Evolutionary conservation across 92 coral and sea anemone genomes (phyloP).

Genomic region (Zoanthus sociatus): DNA sequence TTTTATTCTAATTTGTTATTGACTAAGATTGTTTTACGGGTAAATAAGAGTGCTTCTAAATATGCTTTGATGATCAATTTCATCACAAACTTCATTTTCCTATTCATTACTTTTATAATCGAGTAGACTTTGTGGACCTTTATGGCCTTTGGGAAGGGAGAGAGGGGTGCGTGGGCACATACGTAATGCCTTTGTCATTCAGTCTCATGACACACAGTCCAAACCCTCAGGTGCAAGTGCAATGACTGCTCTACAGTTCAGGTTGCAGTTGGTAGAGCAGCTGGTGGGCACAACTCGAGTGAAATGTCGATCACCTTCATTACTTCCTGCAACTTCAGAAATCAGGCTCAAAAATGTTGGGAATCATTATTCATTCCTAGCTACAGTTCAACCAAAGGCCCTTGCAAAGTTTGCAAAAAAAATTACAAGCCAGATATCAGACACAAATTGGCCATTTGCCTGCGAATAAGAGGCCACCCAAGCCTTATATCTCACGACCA

Average conservation of each 20-base stretch:
- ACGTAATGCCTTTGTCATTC: conserved; percentile 58
- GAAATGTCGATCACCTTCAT: conserved; percentile 22
- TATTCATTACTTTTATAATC: too few relatives aligned
- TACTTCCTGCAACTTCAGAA: conserved; percentile 55
- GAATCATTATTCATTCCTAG: conserved; percentile 49
- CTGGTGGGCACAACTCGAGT: conserved; percentile 45
- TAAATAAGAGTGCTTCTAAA: too few relatives aligned
- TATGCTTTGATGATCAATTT: too few relatives aligned
- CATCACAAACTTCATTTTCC: too few relatives aligned
- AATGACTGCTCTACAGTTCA: conserved; percentile 50
- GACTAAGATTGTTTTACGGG: too few relatives aligned
- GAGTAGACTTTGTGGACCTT: too few relatives aligned
- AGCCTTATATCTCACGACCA: conserved; percentile 50
- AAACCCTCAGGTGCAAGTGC: conserved; percentile 39
- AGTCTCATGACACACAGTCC: conserved; percentile 55
- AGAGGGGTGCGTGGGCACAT: neutral
- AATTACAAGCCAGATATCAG: conserved; percentile 3
- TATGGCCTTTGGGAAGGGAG: too few relatives aligned
- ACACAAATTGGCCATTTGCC: conserved; percentile 16
- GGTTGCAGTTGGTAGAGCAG: conserved; percentile 56
- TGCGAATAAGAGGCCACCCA: conserved; percentile 23
- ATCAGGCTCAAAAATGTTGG: conserved; percentile 54
- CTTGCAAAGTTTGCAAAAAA: conserved; percentile 59
- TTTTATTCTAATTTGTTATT: too few relatives aligned
- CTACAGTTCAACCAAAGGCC: conserved; percentile 47